Evolutionary conservation across 2,113 vertebrate species (phyloP).

Genomic region (Pelusios castaneus): DNA sequence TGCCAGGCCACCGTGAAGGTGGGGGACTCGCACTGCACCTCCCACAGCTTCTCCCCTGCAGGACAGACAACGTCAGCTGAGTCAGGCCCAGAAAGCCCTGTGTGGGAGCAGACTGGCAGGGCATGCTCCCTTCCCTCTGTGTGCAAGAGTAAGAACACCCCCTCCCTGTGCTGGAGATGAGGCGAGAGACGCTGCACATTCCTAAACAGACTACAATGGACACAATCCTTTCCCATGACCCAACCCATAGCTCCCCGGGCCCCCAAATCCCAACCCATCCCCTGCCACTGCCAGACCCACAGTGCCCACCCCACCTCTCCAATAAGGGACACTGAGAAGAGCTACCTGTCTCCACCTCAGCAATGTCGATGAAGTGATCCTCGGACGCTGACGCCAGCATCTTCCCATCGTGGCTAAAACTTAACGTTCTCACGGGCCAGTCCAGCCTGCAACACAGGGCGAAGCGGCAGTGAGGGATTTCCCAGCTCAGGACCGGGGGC

Average conservation of each 20-base stretch:
- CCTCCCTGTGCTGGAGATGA: not conserved
- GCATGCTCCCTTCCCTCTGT: no score
- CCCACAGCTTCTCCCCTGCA: slow-evolving; percentile 97
- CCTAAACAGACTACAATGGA: not conserved
- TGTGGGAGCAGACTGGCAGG: not conserved
- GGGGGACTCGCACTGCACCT: slow-evolving; percentile 98
- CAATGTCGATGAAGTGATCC: slow-evolving; percentile 98
- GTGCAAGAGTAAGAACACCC: not conserved
- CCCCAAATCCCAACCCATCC: not conserved
- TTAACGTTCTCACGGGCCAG: slow-evolving; percentile 96
- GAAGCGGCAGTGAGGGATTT: not conserved
- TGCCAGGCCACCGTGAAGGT: slow-evolving; percentile 99
- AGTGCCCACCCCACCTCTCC: no score
- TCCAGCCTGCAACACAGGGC: slow-evolving; percentile 82
- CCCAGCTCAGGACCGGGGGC: rapidly evolving
- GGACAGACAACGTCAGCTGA: not conserved
- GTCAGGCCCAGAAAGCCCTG: not conserved
- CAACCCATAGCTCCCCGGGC: not conserved
- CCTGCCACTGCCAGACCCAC: not conserved
- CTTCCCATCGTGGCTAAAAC: slow-evolving; percentile 97
- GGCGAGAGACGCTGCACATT: not conserved
- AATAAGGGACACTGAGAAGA: not conserved
- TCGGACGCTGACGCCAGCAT: slow-evolving; percentile 97
- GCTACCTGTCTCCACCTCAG: slow-evolving; percentile 95
- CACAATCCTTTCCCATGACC: not conserved